phyloP scores from a whole-genome alignment of 2,888 invertebrate species.

The Tachina grossa region DNA sequence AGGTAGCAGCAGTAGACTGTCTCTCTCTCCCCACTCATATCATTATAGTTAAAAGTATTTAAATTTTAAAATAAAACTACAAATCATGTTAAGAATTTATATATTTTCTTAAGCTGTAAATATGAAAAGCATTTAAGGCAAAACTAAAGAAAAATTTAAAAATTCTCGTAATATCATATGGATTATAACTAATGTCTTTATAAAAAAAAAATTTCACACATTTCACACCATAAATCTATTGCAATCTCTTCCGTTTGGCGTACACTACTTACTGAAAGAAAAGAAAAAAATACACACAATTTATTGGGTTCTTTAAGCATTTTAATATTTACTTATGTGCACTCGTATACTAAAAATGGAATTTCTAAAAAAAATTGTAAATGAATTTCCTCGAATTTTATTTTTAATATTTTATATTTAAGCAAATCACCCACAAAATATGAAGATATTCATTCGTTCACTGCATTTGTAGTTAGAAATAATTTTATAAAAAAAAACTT shows the following conservation, averaged over 20 bases:
- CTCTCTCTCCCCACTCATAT: neutral
- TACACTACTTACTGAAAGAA: conserved; percentile 28
- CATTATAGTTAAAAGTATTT: conserved; percentile 16
- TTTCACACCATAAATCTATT: conserved; percentile 50
- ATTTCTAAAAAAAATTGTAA: neutral
- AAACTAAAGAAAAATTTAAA: conserved; percentile 12
- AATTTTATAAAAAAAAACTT: neutral
- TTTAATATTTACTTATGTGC: conserved; percentile 34
- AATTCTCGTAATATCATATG: conserved; percentile 19
- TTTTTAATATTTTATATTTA: conserved; percentile 4
- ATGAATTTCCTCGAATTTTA: neutral
- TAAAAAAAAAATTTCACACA: conserved; percentile 37
- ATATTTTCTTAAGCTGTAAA: conserved; percentile 58
- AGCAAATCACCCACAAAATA: conserved; percentile 44
- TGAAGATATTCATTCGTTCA: conserved; percentile 34
- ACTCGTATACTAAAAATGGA: conserved; percentile 32
- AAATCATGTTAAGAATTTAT: conserved; percentile 60
- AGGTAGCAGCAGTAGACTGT: conserved; percentile 65
- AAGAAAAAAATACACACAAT: conserved; percentile 12
- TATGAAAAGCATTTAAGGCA: conserved; percentile 52
- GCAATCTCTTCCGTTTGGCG: conserved; percentile 31
- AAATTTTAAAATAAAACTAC: conserved; percentile 27
- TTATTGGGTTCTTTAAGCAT: conserved; percentile 25
- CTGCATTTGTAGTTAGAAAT: conserved; percentile 45
- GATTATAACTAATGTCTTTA: conserved; percentile 4